These are phyloP conservation scores for Arctia plantaginis DNA, from an alignment of 2,888 invertebrate genomes.

Conservation along the genomic window DNA sequence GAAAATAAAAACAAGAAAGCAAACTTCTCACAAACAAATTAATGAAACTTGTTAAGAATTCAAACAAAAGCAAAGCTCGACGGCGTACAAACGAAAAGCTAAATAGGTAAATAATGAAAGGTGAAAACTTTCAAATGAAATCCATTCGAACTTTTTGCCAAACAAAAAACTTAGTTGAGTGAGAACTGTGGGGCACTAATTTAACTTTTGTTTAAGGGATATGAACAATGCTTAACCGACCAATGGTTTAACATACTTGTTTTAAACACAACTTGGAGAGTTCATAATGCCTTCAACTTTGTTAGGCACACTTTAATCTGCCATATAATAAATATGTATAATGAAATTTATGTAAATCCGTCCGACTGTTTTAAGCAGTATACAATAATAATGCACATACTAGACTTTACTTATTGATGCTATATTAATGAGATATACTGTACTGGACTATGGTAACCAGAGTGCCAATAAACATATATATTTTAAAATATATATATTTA, in stretches of 20 bases:
- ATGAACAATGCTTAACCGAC: constrained; percentile 39
- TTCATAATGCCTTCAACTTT: neutral
- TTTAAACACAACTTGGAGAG: neutral
- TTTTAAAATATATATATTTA: no score
- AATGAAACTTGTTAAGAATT: constrained; percentile 68
- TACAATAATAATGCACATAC: neutral
- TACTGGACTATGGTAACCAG: no score
- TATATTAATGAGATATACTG: no score
- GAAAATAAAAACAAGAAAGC: constrained; percentile 22
- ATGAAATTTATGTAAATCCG: neutral
- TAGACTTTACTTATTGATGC: no score
- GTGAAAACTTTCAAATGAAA: constrained; percentile 74
- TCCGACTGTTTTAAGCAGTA: neutral
- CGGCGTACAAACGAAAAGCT: constrained; percentile 66
- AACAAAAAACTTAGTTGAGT: constrained; percentile 65
- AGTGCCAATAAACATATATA: no score
- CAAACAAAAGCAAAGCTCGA: constrained; percentile 58
- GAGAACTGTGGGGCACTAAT: constrained; percentile 61
- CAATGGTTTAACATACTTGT: constrained; percentile 11
- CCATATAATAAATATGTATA: neutral
- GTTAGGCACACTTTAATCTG: neutral
- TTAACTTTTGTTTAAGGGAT: constrained; percentile 63
- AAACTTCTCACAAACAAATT: constrained; percentile 59
- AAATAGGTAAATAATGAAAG: constrained; percentile 75
- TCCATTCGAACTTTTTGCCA: constrained; percentile 72